Evolutionary conservation across 2,888 invertebrate species (phyloP).

Genomic region (Calliscelio sp.): DNA sequence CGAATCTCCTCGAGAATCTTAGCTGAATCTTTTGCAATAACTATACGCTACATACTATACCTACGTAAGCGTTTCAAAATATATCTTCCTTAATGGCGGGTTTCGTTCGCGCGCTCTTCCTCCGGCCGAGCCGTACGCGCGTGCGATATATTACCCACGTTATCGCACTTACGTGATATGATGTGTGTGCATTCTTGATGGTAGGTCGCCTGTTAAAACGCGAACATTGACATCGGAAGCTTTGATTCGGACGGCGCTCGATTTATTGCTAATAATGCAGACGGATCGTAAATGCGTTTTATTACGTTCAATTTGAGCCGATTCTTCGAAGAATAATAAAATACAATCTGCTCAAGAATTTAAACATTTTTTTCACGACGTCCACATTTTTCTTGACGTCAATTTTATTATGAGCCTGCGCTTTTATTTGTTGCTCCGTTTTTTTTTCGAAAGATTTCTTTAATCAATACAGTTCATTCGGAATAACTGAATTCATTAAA

Average conservation of each 20-base stretch:
- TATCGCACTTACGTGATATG: constrained; percentile 68
- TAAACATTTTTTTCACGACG: constrained; percentile 25
- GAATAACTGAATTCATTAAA: too few relatives aligned
- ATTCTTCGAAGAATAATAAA: constrained; percentile 47
- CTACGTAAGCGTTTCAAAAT: constrained; percentile 72
- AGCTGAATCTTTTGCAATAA: constrained; percentile 75
- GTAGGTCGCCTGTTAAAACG: constrained; percentile 57
- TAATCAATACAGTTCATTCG: too few relatives aligned
- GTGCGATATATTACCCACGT: constrained; percentile 67
- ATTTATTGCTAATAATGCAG: constrained; percentile 59
- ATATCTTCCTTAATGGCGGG: constrained; percentile 78
- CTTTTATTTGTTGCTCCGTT: not conserved
- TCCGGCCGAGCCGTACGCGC: constrained; percentile 54
- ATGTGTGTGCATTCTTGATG: constrained; percentile 66
- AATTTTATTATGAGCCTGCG: not conserved
- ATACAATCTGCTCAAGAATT: constrained; percentile 43
- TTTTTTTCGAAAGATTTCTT: too few relatives aligned
- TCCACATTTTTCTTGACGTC: not conserved
- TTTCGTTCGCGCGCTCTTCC: constrained; percentile 67
- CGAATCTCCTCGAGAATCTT: constrained; percentile 74
- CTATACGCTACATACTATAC: constrained; percentile 54
- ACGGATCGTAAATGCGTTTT: constrained; percentile 48
- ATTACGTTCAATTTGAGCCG: constrained; percentile 49
- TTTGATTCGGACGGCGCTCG: constrained; percentile 42
- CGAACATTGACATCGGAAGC: constrained; percentile 57